phyloP scores from a whole-genome alignment of 1,140 invertebrate species.

The Papilio aristodemus region DNA sequence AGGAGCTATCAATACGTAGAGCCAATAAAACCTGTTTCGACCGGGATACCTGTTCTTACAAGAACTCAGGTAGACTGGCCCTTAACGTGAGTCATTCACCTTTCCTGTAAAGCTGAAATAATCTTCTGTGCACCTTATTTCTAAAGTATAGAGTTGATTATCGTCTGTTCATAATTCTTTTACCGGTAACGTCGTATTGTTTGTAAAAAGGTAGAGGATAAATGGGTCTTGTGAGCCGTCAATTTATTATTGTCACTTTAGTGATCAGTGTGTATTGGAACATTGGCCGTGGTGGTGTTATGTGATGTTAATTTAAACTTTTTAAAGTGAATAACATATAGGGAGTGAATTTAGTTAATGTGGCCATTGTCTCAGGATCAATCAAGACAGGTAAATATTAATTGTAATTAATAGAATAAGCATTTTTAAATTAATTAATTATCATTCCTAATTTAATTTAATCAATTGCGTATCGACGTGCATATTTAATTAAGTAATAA shows the following conservation, averaged over 20 bases:
- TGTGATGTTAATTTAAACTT: conserved; percentile 39
- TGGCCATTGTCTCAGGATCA: conserved; percentile 25
- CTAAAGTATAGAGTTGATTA: conserved; percentile 34
- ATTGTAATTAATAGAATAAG: not conserved
- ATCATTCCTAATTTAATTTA: not conserved
- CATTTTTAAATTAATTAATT: conserved; percentile 3
- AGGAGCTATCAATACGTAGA: conserved; percentile 39
- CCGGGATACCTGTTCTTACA: conserved; percentile 34
- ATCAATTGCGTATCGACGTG: not conserved
- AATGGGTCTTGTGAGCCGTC: conserved; percentile 48
- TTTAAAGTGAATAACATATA: conserved; percentile 32
- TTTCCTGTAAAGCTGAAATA: not conserved
- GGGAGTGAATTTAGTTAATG: conserved; percentile 29
- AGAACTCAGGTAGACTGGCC: conserved; percentile 36
- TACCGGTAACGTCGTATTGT: conserved; percentile 34
- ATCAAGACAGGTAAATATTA: conserved; percentile 21
- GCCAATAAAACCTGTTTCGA: conserved; percentile 35
- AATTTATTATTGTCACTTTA: conserved; percentile 52
- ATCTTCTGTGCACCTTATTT: conserved; percentile 9
- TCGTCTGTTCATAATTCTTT: conserved; percentile 34
- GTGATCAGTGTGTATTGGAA: conserved; percentile 52
- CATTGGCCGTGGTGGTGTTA: conserved; percentile 43
- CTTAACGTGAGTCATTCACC: conserved; percentile 30
- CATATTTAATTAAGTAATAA: not conserved
- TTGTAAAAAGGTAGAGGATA: conserved; percentile 46